Percentiles rank a stretch among this genome's conserved stretches.
These are phyloP conservation scores for Cephus rjabovi DNA, from an alignment of 2,888 invertebrate genomes.

Conservation along the genomic window DNA sequence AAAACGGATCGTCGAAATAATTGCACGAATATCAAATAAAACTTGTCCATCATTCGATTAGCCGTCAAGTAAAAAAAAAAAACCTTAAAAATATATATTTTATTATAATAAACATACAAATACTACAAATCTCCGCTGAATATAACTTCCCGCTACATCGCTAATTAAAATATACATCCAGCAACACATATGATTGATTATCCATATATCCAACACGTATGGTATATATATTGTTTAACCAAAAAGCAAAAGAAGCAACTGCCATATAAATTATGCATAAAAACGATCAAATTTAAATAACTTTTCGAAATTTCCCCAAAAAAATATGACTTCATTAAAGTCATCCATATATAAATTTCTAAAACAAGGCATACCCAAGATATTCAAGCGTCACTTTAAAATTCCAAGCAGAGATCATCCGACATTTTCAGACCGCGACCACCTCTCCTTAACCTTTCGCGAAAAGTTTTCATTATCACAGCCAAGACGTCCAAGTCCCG, in stretches of 20 bases:
- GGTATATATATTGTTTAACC: too few relatives aligned
- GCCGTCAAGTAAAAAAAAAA: too few relatives aligned
- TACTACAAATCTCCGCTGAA: background rate
- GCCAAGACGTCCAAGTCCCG: background rate
- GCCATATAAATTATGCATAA: background rate
- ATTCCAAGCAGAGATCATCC: slow-evolving; percentile 23
- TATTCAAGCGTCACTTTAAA: background rate
- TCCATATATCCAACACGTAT: too few relatives aligned
- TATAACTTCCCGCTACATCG: background rate
- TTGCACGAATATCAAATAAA: background rate
- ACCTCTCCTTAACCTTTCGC: background rate
- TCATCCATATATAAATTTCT: background rate
- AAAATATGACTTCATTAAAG: background rate
- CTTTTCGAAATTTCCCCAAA: background rate
- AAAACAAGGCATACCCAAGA: background rate
- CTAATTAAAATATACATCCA: too few relatives aligned
- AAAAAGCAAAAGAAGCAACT: too few relatives aligned
- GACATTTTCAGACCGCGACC: slow-evolving; percentile 21
- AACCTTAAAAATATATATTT: too few relatives aligned
- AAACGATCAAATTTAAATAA: background rate
- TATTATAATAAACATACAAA: background rate
- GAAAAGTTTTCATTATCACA: background rate
- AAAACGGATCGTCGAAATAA: background rate
- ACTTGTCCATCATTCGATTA: background rate
- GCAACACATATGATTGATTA: too few relatives aligned